Base-by-base conservation (phyloP, 1,140 invertebrate genomes). In the Drosophila subpulchrella region DNA sequence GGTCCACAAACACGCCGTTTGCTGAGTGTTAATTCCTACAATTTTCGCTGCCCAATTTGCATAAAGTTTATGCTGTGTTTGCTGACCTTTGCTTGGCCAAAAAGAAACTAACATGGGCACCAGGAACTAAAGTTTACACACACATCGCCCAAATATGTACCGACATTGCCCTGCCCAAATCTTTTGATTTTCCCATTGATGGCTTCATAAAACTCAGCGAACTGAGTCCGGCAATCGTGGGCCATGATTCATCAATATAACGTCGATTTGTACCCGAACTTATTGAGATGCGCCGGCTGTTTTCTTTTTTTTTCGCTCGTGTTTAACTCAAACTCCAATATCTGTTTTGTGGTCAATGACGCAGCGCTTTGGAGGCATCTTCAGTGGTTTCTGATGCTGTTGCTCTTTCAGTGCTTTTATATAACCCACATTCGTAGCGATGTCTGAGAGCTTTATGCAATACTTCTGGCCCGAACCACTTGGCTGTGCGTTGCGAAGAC, bases 261-360 rank as follows among this genome's bases (percentile, higher is more conserved):
- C 27, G 30, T 42, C 36, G 60, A 68, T 68, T 68, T 68, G 60
- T 67, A 54, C 30, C 30, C 65, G 10, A 66, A 78, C 57, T 56
- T 67, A 76, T 88, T 79, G 65, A 70, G 84, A 63, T 78, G 66
- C 57, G 63, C 30, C 56, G 70, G 50, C 44, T 60, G 34, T 54
- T 65, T 65, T 67, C 65, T 75, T 79, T 38, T 51, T 42, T 61
- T 67, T 60, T 51, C 51, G 58, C 66, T 83, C 47, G 75, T 61
- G 24, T 80, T 56, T 66, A 68, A 48, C 53, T 48, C 11, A 36
- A 58, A 66, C 61, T 27, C 51, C 48, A 48, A 48, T 61, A 66
- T 72, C 51, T 54, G 65, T 81, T 68, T 78, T 72, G 65, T 86
- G 79, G 56, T 71, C 84, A 86, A 86, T 86, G 83, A 86, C 83